Evolutionary conservation across 2,113 vertebrate species (phyloP).

Genomic region (Mormoops blainvillei): DNA sequence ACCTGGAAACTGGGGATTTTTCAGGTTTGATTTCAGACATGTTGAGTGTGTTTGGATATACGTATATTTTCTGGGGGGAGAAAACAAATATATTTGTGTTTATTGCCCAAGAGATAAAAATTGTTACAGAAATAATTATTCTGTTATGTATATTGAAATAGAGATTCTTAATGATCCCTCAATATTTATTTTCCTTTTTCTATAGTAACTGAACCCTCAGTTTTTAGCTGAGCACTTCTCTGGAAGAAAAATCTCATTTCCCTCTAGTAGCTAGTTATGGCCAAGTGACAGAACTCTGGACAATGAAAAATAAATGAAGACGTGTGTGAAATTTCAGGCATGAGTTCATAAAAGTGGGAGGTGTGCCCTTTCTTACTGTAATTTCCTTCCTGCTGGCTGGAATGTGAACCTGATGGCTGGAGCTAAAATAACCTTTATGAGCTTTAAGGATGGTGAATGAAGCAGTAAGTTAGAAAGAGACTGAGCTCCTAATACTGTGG

Average conservation of each 20-base stretch:
- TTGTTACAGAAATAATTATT: background rate
- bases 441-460: background rate
- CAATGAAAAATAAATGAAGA: background rate
- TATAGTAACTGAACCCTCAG: background rate
- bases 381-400: background rate
- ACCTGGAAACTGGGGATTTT: background rate
- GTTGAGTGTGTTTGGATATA: background rate
- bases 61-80: background rate
- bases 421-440: background rate
- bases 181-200: background rate
- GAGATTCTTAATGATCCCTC: background rate
- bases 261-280: background rate
- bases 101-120: background rate
- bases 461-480: background rate
- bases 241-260: background rate
- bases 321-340: background rate
- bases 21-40: background rate
- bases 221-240: background rate
- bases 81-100: background rate
- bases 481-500: background rate
- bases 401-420: background rate
- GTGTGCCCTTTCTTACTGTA: background rate
- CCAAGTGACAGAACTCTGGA: background rate
- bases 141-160: background rate
- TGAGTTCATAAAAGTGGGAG: background rate